These are phyloP conservation scores for Podarcis cretensis DNA, from an alignment of 2,113 vertebrate genomes.

Conservation along the genomic window DNA sequence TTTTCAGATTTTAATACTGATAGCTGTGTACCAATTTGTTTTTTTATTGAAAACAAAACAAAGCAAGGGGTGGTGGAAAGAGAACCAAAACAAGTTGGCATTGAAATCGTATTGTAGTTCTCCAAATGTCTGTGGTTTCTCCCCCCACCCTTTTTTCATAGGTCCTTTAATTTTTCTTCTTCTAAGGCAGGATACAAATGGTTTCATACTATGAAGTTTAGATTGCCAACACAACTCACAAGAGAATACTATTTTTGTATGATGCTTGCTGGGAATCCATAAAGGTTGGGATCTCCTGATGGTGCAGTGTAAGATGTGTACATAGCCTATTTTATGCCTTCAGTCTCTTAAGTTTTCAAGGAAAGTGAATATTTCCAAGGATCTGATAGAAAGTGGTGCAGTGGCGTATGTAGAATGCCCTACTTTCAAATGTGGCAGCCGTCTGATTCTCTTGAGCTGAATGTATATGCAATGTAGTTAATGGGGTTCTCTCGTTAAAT, in stretches of 20 bases:
- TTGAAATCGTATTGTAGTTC: constrained; percentile 48
- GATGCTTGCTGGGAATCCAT: constrained; percentile 30
- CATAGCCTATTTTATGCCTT: constrained; percentile 39
- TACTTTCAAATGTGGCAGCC: background rate
- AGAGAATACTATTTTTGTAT: constrained; percentile 48
- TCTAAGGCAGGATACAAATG: constrained; percentile 51
- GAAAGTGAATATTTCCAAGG: constrained; percentile 36
- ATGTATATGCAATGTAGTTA: constrained; percentile 2
- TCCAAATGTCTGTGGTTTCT: constrained; percentile 6
- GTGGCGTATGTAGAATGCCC: background rate
- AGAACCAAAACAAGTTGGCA: constrained; percentile 22
- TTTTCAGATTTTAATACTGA: constrained; percentile 29
- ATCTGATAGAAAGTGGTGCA: background rate
- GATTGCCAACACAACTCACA: constrained; percentile 39
- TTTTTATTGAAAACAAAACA: constrained; percentile 19
- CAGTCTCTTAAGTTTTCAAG: constrained; percentile 48
- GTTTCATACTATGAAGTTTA: constrained; percentile 50
- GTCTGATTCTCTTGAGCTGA: constrained; percentile 30
- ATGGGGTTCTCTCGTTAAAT: constrained; percentile 43
- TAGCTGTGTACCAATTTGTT: constrained; percentile 19
- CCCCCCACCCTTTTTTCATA: background rate
- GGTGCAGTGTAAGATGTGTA: constrained; percentile 20
- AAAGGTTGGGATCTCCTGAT: constrained; percentile 32
- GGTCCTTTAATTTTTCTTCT: constrained; percentile 12
- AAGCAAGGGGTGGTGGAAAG: background rate